A percentile compares a stretch with the other conserved stretches of the same genome.
These are phyloP conservation scores for Venustaconcha ellipsiformis DNA, from an alignment of 1,140 invertebrate species.

Conservation along the genomic window DNA sequence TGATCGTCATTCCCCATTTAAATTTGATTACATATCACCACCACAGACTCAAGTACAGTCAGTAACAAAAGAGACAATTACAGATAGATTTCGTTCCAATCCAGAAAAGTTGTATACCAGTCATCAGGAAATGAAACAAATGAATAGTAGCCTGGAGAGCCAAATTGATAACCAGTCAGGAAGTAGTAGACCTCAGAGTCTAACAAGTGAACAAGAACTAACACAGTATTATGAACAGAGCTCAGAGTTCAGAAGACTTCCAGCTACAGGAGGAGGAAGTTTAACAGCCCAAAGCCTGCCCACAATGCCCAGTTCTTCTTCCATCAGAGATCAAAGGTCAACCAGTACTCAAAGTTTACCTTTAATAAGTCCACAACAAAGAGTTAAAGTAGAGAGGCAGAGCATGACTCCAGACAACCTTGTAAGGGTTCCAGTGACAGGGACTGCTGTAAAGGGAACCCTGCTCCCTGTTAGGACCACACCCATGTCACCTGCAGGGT, in stretches of 20 bases:
- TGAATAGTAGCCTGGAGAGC: slow-evolving; percentile 8
- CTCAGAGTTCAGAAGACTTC: neutral
- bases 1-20: slow-evolving; percentile 28
- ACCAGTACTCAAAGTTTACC: slow-evolving; percentile 47
- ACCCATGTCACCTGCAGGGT: slow-evolving; percentile 14
- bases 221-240: slow-evolving; percentile 44
- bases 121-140: slow-evolving; percentile 16
- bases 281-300: slow-evolving; percentile 5
- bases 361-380: slow-evolving; percentile 33
- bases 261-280: slow-evolving; percentile 2
- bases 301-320: neutral
- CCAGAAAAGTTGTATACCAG: slow-evolving; percentile 44
- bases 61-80: slow-evolving; percentile 23
- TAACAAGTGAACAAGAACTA: slow-evolving; percentile 60
- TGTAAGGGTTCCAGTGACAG: slow-evolving; percentile 37
- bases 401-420: slow-evolving; percentile 48
- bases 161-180: neutral
- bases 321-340: slow-evolving; percentile 23
- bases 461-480: slow-evolving; percentile 12
- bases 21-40: slow-evolving; percentile 5
- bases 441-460: slow-evolving; percentile 5
- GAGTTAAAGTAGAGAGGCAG: slow-evolving; percentile 33
- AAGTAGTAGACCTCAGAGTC: slow-evolving; percentile 38
- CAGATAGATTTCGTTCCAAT: slow-evolving; percentile 29
- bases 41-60: neutral